A percentile compares a stretch with the other conserved stretches of the same genome.
Evolutionary conservation across 2,888 invertebrate species (phyloP).

Genomic region (Creontiades dilutus): DNA sequence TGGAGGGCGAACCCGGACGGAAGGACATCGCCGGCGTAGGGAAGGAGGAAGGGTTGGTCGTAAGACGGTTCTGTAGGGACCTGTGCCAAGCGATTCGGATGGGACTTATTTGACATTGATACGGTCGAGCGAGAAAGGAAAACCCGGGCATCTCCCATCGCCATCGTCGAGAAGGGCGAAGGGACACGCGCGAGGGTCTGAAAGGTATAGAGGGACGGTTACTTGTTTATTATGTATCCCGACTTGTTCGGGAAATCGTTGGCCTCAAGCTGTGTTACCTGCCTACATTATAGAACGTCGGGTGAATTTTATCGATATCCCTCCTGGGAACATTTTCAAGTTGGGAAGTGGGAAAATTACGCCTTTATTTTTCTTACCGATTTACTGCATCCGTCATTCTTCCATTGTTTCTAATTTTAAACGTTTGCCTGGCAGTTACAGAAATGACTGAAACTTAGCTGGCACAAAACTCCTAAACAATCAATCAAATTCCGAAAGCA

Average conservation of each 20-base stretch:
- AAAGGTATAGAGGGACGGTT: conserved; percentile 5
- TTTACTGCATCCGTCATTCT: neutral
- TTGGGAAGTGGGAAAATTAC: neutral
- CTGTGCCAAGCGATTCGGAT: conserved; percentile 8
- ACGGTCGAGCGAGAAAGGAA: conserved; percentile 25
- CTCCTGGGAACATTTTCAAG: neutral
- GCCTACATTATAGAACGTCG: neutral
- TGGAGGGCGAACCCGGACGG: neutral
- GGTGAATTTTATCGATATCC: conserved; percentile 3
- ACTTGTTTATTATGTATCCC: conserved; percentile 19
- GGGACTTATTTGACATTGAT: conserved; percentile 31
- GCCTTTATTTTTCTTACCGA: neutral
- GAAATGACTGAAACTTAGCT: no score
- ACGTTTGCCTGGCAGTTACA: no score
- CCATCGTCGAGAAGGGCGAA: neutral
- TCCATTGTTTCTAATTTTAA: no score
- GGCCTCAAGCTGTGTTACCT: neutral
- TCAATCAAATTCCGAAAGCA: no score
- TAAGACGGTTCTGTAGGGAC: conserved; percentile 6
- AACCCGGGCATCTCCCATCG: neutral
- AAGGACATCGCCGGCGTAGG: neutral
- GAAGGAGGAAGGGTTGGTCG: neutral
- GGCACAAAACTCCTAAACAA: no score
- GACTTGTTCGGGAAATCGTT: conserved; percentile 24
- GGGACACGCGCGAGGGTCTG: neutral